Evolutionary conservation across 2,888 invertebrate species (phyloP).

Genomic region (Lasioglossum pauxillum): DNA sequence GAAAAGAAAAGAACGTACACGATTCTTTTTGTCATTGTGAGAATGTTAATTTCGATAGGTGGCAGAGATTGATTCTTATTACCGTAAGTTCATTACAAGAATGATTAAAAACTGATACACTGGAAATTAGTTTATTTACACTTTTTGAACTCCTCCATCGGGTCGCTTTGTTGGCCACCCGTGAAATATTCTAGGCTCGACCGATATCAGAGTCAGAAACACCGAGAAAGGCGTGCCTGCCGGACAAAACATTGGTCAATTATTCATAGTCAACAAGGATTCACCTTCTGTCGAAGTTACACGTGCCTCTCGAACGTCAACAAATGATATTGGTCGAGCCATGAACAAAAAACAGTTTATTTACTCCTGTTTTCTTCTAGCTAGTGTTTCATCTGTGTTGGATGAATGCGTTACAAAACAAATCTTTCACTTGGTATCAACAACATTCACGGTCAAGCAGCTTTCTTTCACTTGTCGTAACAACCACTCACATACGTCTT

Average conservation of each 20-base stretch:
- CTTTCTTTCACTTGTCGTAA: constrained; percentile 5
- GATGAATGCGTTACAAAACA: neutral
- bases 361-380: constrained; percentile 16
- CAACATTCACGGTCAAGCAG: neutral
- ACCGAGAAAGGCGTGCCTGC: no score
- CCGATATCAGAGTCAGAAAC: constrained; percentile 3
- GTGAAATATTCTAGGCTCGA: neutral
- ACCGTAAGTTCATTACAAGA: constrained; percentile 59
- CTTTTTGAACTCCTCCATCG: constrained; percentile 45
- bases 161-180: constrained; percentile 16
- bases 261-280: neutral
- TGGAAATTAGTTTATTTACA: constrained; percentile 58
- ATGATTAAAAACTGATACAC: constrained; percentile 63
- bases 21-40: constrained; percentile 59
- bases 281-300: neutral
- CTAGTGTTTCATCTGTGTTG: neutral
- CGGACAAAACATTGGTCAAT: neutral
- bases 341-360: constrained; percentile 5
- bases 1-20: constrained; percentile 26
- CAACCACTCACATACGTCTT: constrained; percentile 13
- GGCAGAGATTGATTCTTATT: constrained; percentile 59
- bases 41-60: constrained; percentile 66
- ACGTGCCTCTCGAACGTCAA: neutral
- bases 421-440: neutral
- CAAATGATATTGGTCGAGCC: constrained; percentile 6